Evolutionary conservation across 2,888 invertebrate species (phyloP).

Genomic region (Athalia cordata): DNA sequence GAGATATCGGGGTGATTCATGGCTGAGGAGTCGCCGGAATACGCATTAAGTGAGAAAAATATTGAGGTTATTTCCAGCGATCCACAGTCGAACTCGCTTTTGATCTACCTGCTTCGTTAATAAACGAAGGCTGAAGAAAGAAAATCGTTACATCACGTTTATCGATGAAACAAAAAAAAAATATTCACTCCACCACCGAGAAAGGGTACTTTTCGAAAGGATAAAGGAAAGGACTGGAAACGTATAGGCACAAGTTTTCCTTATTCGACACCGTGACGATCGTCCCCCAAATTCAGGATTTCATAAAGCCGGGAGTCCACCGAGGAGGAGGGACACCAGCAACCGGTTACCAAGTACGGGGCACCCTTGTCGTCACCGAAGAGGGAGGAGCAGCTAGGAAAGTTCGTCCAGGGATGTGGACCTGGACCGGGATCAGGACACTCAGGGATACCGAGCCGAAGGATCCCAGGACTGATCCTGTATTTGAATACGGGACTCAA

Average conservation of each 20-base stretch:
- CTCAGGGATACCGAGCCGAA: slow-evolving; percentile 68
- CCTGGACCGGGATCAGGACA: slow-evolving; percentile 64
- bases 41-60: slow-evolving; percentile 25
- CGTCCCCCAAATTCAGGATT: slow-evolving; percentile 23
- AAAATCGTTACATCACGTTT: too few relatives aligned
- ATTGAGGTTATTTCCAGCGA: slow-evolving; percentile 6
- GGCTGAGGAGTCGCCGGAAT: slow-evolving; percentile 26
- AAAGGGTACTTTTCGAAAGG: background rate
- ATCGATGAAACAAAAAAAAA: background rate
- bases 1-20: slow-evolving; percentile 38
- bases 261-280: background rate
- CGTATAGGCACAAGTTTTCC: background rate
- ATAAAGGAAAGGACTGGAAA: too few relatives aligned
- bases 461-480: slow-evolving; percentile 68
- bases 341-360: background rate
- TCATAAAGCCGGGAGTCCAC: slow-evolving; percentile 16
- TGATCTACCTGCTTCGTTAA: too few relatives aligned
- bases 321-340: slow-evolving; percentile 19
- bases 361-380: slow-evolving; percentile 21
- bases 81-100: too few relatives aligned
- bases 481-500: slow-evolving; percentile 72
- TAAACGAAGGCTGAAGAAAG: too few relatives aligned
- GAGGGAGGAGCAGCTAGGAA: slow-evolving; percentile 33
- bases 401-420: slow-evolving; percentile 52
- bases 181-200: background rate